A percentile compares a stretch with the other conserved stretches of the same genome.
Conservation (phyloP, 2,113 vertebrate genomes). For the Gavia stellata region DNA sequence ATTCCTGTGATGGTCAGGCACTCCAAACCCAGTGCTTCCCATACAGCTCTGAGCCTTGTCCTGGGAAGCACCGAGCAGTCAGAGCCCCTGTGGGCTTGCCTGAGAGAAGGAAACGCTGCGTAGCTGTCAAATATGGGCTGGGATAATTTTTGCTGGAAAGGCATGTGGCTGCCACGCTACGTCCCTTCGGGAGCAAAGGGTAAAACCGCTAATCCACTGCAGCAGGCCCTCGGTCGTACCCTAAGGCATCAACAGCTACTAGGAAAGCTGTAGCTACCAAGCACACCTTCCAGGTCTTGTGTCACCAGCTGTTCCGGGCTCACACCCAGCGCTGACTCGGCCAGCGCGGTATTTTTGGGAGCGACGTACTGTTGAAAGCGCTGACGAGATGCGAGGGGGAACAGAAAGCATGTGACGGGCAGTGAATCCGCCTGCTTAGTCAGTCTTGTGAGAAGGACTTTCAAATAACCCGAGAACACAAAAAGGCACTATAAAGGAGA, state of each 20-base stretch:
- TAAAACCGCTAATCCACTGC: not conserved
- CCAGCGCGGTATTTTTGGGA: not conserved
- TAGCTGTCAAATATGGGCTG: no score
- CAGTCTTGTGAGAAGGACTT: not conserved
- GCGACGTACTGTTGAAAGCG: not conserved
- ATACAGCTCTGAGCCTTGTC: not conserved
- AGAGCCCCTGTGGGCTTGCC: no score
- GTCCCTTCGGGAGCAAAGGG: not conserved
- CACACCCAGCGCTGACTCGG: not conserved
- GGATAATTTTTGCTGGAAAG: not conserved
- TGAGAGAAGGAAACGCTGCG: rapidly evolving
- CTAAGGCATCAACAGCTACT: not conserved
- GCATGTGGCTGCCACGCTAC: rapidly evolving
- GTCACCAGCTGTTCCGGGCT: not conserved
- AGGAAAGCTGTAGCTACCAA: not conserved
- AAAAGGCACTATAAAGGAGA: not conserved
- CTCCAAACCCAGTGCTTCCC: not conserved
- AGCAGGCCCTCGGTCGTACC: not conserved
- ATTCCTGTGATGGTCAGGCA: not conserved
- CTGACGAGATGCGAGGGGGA: not conserved
- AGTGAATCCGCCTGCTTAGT: not conserved
- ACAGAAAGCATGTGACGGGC: not conserved
- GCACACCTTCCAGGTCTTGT: not conserved
- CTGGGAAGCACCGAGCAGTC: not conserved
- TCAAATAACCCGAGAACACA: not conserved